Evolutionary conservation across 2,888 invertebrate genomes (phyloP).

Genomic region (Gibbula magus): DNA sequence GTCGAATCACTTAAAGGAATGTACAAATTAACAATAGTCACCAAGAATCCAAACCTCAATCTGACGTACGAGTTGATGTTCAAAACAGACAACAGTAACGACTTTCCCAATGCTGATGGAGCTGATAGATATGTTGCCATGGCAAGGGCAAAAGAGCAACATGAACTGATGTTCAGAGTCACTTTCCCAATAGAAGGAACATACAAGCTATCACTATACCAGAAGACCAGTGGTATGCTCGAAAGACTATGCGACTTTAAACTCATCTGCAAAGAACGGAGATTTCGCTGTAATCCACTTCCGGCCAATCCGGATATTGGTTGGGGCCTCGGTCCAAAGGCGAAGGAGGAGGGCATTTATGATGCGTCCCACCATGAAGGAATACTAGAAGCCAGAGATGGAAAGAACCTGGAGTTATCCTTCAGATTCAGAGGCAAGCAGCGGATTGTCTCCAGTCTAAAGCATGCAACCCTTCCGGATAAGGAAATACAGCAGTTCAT

Average conservation of each 20-base stretch:
- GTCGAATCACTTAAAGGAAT: not conserved
- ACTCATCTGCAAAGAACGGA: not conserved
- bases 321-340: not conserved
- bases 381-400: not conserved
- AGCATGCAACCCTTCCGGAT: not conserved
- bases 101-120: not conserved
- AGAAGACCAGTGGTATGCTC: not conserved
- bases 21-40: not conserved
- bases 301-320: constrained; percentile 7
- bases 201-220: not conserved
- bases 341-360: not conserved
- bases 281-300: not conserved
- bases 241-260: not conserved
- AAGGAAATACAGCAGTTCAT: constrained; percentile 1
- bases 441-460: not conserved
- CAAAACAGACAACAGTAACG: not conserved
- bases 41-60: not conserved
- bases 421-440: not conserved
- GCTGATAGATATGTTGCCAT: constrained; percentile 12
- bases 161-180: not conserved
- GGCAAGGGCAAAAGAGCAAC: not conserved
- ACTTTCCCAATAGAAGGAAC: constrained; percentile 11
- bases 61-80: not conserved
- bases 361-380: constrained; percentile 11
- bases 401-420: not conserved